Base-by-base conservation (phyloP, 1,140 invertebrate genomes). In the Bradynema listronoti region DNA sequence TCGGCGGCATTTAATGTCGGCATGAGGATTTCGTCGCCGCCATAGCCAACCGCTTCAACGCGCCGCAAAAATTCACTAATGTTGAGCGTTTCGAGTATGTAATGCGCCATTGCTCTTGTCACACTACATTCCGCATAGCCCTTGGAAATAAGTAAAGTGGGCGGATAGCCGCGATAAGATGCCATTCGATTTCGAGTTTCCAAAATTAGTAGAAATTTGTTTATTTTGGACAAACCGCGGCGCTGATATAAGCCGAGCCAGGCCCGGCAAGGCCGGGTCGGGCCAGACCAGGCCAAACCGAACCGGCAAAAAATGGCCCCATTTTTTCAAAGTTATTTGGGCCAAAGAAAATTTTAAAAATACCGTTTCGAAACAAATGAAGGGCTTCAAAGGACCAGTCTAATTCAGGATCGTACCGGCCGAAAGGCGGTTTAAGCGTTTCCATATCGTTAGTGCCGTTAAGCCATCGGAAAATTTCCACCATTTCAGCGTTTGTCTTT, bases 381-480 rank as follows among this genome's bases (percentile, higher is more conserved):
- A 71, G 9, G 24, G 14, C n/a, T 32, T 9, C 58, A 32, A 64
- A 70, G 4, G 56, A 9, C 55, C 65, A 63, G n/a, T 46, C 39
- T 29, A 43, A 30, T 29, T 54, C 7, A 6, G 30, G 11, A n/a
- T 69, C 19, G 3, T 11, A 11, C 11, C 57, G 25, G 14, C 53
- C 56, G 7, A 22, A 45, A 7, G 3, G 29, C 1, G 27, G 54
- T 29, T 22, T 19, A 7, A 22, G 32, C 6, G 71, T 55, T 47
- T 70, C 66, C 1, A 76, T 49, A 58, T 70, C 68, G 39, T 73
- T 76, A n/a, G 72, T 29, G 0, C 68, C 68, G 32, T 72, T 66
- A 2, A 72, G 42, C 62, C 64, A 73, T 50, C 52, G 49, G 30
- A 75, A 61, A 42, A 70, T 75, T 33, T 60, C 50, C 3, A 70